These are phyloP conservation scores for Diacarnus erythraeanus DNA, from an alignment of 37 sponge, comb jelly and placozoan genomes.

Conservation along the genomic window DNA sequence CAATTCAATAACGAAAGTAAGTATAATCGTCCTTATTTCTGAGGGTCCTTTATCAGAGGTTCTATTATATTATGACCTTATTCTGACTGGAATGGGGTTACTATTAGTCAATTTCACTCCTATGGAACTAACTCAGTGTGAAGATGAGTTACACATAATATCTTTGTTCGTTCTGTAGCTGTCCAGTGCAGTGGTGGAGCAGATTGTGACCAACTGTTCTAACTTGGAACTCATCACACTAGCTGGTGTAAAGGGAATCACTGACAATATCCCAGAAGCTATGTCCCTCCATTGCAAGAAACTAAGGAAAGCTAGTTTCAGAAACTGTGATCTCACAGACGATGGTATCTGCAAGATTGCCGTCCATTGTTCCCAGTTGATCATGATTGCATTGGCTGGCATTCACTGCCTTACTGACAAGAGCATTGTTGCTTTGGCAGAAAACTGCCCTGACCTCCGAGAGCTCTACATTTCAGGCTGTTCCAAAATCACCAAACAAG, in stretches of 20 bases:
- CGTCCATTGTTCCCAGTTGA: conserved; percentile 50
- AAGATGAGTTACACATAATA: too few species aligned
- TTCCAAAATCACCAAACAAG: conserved; percentile 70
- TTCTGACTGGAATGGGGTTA: too few species aligned
- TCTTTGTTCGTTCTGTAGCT: neutral
- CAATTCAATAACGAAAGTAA: too few species aligned
- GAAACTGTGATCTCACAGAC: conserved; percentile 71
- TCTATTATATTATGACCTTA: too few species aligned
- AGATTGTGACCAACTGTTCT: conserved; percentile 48
- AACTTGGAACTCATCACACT: conserved; percentile 59
- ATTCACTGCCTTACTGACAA: conserved; percentile 75
- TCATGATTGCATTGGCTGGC: conserved; percentile 66
- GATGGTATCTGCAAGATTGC: conserved; percentile 61
- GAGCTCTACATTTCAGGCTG: conserved; percentile 81
- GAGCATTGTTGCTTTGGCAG: conserved; percentile 63
- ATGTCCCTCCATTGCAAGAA: conserved; percentile 58
- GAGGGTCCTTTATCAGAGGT: too few species aligned
- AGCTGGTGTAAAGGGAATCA: conserved; percentile 64
- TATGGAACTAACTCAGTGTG: too few species aligned
- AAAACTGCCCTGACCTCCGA: conserved; percentile 60
- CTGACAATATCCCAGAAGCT: conserved; percentile 47
- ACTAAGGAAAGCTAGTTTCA: conserved; percentile 53
- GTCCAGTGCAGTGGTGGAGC: neutral
- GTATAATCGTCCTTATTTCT: too few species aligned
- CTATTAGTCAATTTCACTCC: too few species aligned